Base-by-base conservation (phyloP, 2,888 invertebrate genomes). In the Pammene aurita region DNA sequence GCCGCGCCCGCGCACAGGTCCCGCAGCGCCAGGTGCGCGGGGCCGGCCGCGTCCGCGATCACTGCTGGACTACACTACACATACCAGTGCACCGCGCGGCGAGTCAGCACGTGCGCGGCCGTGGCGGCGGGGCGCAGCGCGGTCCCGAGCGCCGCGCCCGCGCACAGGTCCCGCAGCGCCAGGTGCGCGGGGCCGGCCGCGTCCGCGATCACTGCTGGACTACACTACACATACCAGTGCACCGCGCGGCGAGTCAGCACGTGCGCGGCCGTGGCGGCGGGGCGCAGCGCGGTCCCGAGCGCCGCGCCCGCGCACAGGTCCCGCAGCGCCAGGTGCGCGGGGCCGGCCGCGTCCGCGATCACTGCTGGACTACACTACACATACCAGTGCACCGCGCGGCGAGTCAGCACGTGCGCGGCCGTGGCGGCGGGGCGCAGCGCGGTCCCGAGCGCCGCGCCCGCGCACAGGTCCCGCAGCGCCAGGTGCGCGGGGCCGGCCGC, bases 241-340 rank as follows among this genome's bases (percentile, higher is more conserved):
- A 89, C 87, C 0, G 86, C 60, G 60, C 18, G 93, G 91, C 35
- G 95, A 94, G 79, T 94, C 94, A 74, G 94, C 94, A 72, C 94
- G 94, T 74, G 93, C 93, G 69, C 95, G 7, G 97, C 95, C 80
- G 95, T 96, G 9, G 96, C 95, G 7, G 96, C 96, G 14, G 96
- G 16, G 96, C 94, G 5, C 89, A 86, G 58, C 94, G 93, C 78
- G 0, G 75, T 67, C 26, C 81, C 80, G 14, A 82, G 0, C 86
- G 83, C 68, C 86, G 76, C 6, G 87, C n/a, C n/a, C n/a, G n/a
- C n/a, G n/a, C n/a, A n/a, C n/a, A n/a, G n/a, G n/a, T n/a, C n/a
- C n/a, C n/a, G n/a, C n/a, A n/a, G n/a, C n/a, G n/a, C n/a, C n/a
- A n/a, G n/a, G n/a, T n/a, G n/a, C n/a, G n/a, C n/a, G n/a, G n/a